A percentile compares a stretch with the other conserved stretches of the same genome.
Evolutionary conservation across 2,888 invertebrate species (phyloP).

Genomic region (Itoplectis maculator): DNA sequence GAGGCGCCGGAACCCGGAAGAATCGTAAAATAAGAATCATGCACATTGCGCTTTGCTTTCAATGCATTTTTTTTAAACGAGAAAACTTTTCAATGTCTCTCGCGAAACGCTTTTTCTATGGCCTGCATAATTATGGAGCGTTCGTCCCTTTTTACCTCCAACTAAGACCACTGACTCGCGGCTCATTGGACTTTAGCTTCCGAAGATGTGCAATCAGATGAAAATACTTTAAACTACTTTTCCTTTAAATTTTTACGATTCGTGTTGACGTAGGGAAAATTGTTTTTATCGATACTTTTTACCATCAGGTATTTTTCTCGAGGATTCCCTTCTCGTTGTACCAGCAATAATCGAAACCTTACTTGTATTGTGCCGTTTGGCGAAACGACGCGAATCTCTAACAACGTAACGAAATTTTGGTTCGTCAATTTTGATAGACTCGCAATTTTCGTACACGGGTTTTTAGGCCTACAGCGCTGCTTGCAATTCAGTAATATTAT

Average conservation of each 20-base stretch:
- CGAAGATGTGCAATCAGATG: conserved; percentile 52
- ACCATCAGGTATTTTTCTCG: conserved; percentile 10
- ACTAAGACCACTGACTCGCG: conserved; percentile 15
- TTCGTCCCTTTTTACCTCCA: conserved; percentile 14
- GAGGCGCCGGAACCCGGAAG: conserved; percentile 36
- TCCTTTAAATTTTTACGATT: neutral
- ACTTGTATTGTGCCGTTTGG: conserved; percentile 33
- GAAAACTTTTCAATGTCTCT: conserved; percentile 24
- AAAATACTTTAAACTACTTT: conserved; percentile 26
- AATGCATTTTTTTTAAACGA: neutral
- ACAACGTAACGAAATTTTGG: conserved; percentile 14
- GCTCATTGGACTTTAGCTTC: conserved; percentile 23
- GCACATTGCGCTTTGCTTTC: conserved; percentile 16
- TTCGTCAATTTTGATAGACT: conserved; percentile 17
- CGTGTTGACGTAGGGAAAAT: neutral
- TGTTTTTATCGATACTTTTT: neutral
- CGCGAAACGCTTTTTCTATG: conserved; percentile 43
- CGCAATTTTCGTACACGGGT: conserved; percentile 40
- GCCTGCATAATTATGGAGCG: conserved; percentile 50
- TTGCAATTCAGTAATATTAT: conserved; percentile 46
- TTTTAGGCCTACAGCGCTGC: conserved; percentile 61
- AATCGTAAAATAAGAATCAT: conserved; percentile 44
- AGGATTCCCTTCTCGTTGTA: conserved; percentile 19
- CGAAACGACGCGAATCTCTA: conserved; percentile 12
- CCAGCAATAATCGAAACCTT: conserved; percentile 25